Base-by-base conservation (phyloP, 1,140 invertebrate species). In the Maconellicoccus hirsutus region DNA sequence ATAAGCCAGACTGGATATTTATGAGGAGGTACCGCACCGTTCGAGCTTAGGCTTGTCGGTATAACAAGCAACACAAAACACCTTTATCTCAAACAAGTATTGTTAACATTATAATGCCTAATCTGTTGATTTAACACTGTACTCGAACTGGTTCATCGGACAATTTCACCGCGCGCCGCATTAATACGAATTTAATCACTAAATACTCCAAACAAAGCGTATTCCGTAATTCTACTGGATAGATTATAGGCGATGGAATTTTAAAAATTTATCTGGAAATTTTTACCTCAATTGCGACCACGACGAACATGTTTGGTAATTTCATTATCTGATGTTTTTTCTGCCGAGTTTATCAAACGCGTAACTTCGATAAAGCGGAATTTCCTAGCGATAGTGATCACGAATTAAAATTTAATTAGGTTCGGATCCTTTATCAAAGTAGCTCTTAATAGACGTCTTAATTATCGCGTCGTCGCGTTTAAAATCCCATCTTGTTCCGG, bases 131-230 rank as follows among this genome's bases (percentile, higher is more conserved):
- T 52, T 52, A 52, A 52, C 42, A 52, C 42, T 19, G 42, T 52
- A 52, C 42, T 52, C 16, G 42, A 52, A 52, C 42, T 52, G 42
- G 42, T 52, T 52, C 42, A 52, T 52, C 42, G 6, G n/a, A 52
- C 42, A 52, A 52, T 52, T 52, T 52, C n/a, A 52, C 42, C 42
- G 42, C 42, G n/a, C 42, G 42, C 16, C 10, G n/a, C 6, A 52
- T 52, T 52, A 52, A 52, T 52, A 52, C 42, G 42, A 52, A 52
- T 52, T 52, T 52, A 52, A 52, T 52, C 42, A 52, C 42, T 52
- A 52, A 52, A 52, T 16, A 52, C 6, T 52, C 42, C n/a, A 52
- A 52, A 52, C 42, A 52, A 52, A 52, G 42, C 42, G 29, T 33
- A 33, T 33, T 33, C 29, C 12, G 29, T 33, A 33, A 12, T 33